Conservation (phyloP, 2,888 invertebrate genomes). For the Sympetrum striolatum region DNA sequence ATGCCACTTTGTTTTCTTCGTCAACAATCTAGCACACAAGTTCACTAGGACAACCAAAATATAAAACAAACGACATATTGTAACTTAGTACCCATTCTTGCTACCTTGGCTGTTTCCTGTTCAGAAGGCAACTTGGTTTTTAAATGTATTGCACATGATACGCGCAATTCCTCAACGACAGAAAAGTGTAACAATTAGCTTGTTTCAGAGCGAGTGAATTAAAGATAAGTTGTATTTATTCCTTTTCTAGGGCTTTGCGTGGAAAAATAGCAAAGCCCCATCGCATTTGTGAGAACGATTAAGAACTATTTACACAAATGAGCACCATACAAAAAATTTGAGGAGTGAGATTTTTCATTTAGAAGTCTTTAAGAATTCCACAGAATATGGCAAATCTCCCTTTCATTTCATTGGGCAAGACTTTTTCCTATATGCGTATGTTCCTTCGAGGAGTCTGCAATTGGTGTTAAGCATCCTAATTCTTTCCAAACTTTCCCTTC, state of each 20-base stretch:
- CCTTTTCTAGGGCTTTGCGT: background rate
- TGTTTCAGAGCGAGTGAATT: conserved; percentile 23
- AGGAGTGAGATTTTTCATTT: conserved; percentile 5
- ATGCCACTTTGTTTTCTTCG: background rate
- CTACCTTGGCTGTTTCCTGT: conserved; percentile 38
- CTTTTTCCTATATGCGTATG: background rate
- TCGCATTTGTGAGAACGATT: conserved; percentile 9
- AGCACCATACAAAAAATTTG: conserved; percentile 27
- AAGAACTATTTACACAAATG: conserved; percentile 42
- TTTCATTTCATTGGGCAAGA: conserved; percentile 9
- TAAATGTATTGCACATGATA: background rate
- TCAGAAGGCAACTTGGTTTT: conserved; percentile 15
- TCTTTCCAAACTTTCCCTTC: background rate
- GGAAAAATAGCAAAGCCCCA: background rate
- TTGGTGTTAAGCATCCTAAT: background rate
- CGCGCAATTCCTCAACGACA: conserved; percentile 12
- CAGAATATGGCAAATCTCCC: conserved; percentile 18
- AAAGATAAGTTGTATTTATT: conserved; percentile 6
- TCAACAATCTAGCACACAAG: background rate
- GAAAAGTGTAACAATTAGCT: conserved; percentile 36
- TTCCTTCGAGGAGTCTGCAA: background rate
- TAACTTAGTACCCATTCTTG: conserved; percentile 24
- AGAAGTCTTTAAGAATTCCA: conserved; percentile 19
- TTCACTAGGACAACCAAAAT: conserved; percentile 22
- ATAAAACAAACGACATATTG: conserved; percentile 19